Evolutionary conservation across 2,888 invertebrate species (phyloP), one percentile per base, ranked within the genome.

Genomic region (Apotomis capreana): DNA sequence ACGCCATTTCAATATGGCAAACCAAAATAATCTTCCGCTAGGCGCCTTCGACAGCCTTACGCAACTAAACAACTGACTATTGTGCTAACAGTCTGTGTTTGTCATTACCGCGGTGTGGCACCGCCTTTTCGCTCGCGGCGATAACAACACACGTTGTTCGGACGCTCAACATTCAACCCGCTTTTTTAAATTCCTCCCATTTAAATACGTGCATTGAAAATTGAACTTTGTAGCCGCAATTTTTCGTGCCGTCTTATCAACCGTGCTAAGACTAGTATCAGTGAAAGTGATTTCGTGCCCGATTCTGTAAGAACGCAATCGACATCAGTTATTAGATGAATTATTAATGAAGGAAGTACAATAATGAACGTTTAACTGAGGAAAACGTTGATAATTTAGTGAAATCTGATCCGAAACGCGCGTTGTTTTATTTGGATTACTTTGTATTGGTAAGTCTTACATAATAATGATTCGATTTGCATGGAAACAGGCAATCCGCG

Each of bases 71-170:
- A 71, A 51, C 40, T 55, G 70, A 15, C 70, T 52, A 73, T 68
- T 72, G 68, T 72, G 55, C 63, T 63, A 62, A 58, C 61, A 37
- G 15, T 15, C 57, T 44, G 46, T 49, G 52, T 63, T 63, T 68
- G 72, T 59, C 63, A 63, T 54, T 55, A 54, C 49, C 40, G 12
- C 37, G 15, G 58, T 72, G 68, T 68, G 54, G 52, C 58, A 37
- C 68, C 68, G 72, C 58, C 72, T 58, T 88, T 89, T 90, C 89
- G 89, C 81, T 82, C 79, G 82, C 81, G 73, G 83, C 86, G 89
- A 89, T 90, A 89, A 89, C 87, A 89, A 83, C 78, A 83, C 74
- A 84, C 83, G 88, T 88, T 89, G 89, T 87, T 84, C 81, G 64
- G 68, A 79, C 76, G 74, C 75, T 73, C 61, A 72, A 73, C 76